Percentiles rank a stretch among this genome's conserved stretches.
Evolutionary conservation across 37 sponge, comb jelly and placozoan species (phyloP).

Genomic region (Oopsacas minuta): DNA sequence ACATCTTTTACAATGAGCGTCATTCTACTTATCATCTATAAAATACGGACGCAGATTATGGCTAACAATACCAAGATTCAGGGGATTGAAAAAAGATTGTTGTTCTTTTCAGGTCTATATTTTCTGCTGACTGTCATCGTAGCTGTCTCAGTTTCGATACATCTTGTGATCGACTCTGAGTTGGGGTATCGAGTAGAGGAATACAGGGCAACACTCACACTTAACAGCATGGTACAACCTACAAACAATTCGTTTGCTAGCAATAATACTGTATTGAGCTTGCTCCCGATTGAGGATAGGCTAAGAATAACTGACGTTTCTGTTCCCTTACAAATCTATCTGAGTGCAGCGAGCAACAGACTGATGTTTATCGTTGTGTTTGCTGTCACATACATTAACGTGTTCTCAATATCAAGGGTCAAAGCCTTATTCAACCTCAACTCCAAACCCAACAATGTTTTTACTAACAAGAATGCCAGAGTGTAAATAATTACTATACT

Average conservation of each 20-base stretch:
- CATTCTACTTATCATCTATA: background rate
- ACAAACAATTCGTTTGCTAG: background rate
- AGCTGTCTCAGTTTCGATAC: background rate
- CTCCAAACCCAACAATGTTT: no score
- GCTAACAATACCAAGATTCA: background rate
- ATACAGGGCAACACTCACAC: background rate
- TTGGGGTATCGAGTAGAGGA: background rate
- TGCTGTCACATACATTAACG: background rate
- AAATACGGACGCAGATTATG: background rate
- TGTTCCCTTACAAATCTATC: background rate
- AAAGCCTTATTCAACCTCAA: background rate
- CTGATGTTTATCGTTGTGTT: constrained; percentile 9
- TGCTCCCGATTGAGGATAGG: background rate
- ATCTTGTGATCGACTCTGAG: background rate
- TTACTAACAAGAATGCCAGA: no score
- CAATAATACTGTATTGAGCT: background rate
- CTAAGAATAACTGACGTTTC: background rate
- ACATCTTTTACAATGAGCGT: background rate
- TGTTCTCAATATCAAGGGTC: background rate
- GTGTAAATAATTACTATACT: no score
- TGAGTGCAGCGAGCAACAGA: background rate
- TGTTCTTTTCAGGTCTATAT: background rate
- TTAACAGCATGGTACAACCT: background rate
- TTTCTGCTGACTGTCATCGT: background rate
- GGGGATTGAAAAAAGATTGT: background rate